Evolutionary conservation across 2,888 invertebrate species (phyloP), one percentile per base, ranked within the genome.

Genomic region (Dorcus parallelipipedus): DNA sequence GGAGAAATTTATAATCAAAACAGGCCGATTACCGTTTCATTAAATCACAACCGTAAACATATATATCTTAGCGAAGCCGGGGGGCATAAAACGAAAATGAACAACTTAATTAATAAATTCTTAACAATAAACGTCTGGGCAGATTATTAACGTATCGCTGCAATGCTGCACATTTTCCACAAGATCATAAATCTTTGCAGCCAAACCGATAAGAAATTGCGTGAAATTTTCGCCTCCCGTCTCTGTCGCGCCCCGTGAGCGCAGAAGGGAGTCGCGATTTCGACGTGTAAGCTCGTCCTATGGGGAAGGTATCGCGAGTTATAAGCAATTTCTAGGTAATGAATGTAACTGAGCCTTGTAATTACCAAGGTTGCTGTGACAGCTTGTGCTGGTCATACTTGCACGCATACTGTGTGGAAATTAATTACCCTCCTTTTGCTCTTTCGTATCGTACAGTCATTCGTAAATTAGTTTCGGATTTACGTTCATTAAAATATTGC

Each of bases 281-380:
- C n/a, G n/a, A n/a, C n/a, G 54, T 50, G 52, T 40, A 23, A n/a
- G 10, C 26, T 40, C 20, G 17, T 38, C 14, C 41, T 6, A 56
- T 45, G 48, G 47, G 52, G 60, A 60, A 65, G 63, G 64, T 64
- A 67, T 68, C 66, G 66, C 68, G 67, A 66, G 65, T 66, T 65
- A 67, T 65, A 67, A 70, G 68, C 70, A 70, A 69, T 71, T 71
- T 68, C 67, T 64, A 61, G 64, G 67, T 70, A 72, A 71, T 71
- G 69, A 71, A 70, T 69, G 71, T 70, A 68, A 67, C 67, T 69
- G 65, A 69, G 66, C 66, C 65, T 69, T 67, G 65, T 70, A 71
- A 71, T 71, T 71, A 70, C 65, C 61, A 61, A 33, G 67, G 64
- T 60, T 64, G 53, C 65, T 67, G 68, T 68, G 70, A 71, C 69